Evolutionary conservation across 2,797 vertebrate species (phyloP), one percentile per base, ranked within the genome.

Genomic region (Threskiornis aethiopicus): DNA sequence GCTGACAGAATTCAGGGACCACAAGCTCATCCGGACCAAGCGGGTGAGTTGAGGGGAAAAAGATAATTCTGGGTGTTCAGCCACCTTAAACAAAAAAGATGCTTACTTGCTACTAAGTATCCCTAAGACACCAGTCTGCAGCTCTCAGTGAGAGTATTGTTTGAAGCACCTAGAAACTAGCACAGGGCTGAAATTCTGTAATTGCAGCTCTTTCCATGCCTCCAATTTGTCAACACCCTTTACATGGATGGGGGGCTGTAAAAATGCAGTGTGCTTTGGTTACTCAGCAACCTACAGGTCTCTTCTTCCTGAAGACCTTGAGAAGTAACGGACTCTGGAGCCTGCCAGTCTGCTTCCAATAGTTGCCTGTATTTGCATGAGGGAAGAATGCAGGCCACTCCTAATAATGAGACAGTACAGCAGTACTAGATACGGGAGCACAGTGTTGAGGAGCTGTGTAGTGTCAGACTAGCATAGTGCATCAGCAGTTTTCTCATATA

Each of bases 1-100:
- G 96, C 98, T 99, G 96, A 99, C 99, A 0, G 99, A 99, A 98
- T 99, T 99, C 97, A 99, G 98, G 97, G 99, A 99, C 96, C 99
- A 99, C 98, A 99, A 99, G 94, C 99, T 99, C 75, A 99, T 99
- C 81, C 98, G 99, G 51, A 99, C 99, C 71, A 99, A 99, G 95
- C 99, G 99, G 98, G 99, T 99, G 28, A 98, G 97, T 75, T 64
- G 71, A 41, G 47, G 37, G 21, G 20, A 83, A 66, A 59, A 92
- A 19, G 22, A 21, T 42, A 51, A 55, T 93, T 86, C 69, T 81
- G 65, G 15, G 31, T 89, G 14, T 75, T 88, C 57, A 17, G 29
- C 21, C 39, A 58, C 28, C 29, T 70, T 22, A 59, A 89, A 89
- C 11, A n/a, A 83, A 84, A 80, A 69, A 57, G 16, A 66, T 86